Conservation (phyloP, 2,888 invertebrate genomes). For the Caenorhabditis sp. region DNA sequence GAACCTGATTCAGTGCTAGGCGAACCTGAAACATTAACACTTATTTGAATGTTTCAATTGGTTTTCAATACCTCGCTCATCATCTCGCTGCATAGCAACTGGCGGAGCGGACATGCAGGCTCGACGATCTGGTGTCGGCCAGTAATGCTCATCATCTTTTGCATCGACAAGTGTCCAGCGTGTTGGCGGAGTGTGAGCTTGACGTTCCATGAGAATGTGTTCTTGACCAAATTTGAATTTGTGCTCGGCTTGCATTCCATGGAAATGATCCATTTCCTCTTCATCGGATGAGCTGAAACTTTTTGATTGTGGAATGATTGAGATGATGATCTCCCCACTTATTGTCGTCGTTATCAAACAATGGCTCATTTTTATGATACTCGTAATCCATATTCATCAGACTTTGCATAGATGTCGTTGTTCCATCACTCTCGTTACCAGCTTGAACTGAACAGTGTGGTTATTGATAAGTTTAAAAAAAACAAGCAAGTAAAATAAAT, state of each 20-base stretch:
- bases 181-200: conserved; percentile 81
- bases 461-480: no score
- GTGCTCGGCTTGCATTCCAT: conserved; percentile 55
- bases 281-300: conserved; percentile 66
- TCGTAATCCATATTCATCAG: conserved; percentile 36
- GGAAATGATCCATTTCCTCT: conserved; percentile 68
- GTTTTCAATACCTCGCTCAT: conserved; percentile 41
- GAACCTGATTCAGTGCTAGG: conserved; percentile 13
- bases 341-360: conserved; percentile 39
- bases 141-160: conserved; percentile 54
- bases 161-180: conserved; percentile 75
- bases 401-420: conserved; percentile 15
- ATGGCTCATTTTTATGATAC: conserved; percentile 20
- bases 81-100: conserved; percentile 45
- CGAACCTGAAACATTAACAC: no score
- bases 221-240: conserved; percentile 79
- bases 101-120: conserved; percentile 69
- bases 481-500: background rate
- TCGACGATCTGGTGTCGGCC: conserved; percentile 63
- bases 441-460: conserved; percentile 25
- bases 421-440: conserved; percentile 50
- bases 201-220: conserved; percentile 78
- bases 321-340: no score
- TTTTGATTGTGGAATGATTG: no score
- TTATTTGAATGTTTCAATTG: background rate